Percentiles rank a stretch among this genome's conserved stretches.
Conservation (phyloP, 2,113 vertebrate species). For the Albula glossodonta region DNA sequence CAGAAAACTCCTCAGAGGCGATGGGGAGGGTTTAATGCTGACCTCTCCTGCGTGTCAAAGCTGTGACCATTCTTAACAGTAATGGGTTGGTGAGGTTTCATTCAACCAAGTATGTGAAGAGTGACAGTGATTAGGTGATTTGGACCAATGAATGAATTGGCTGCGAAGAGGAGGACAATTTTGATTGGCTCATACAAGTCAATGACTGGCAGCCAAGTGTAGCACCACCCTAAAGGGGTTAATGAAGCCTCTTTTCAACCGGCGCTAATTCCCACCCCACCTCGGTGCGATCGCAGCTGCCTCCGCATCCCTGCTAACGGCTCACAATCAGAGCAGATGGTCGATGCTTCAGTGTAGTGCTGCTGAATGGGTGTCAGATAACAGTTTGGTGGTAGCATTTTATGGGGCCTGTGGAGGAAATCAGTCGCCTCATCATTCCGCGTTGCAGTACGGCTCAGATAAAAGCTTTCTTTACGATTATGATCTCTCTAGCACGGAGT, state of each 20-base stretch:
- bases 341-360: background rate
- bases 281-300: background rate
- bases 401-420: background rate
- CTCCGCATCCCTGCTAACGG: too few relatives aligned
- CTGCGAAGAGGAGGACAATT: too few relatives aligned
- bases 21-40: background rate
- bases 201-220: too few relatives aligned
- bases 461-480: slow-evolving; percentile 15
- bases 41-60: background rate
- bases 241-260: too few relatives aligned
- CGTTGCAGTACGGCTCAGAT: background rate
- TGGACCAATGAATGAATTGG: too few relatives aligned
- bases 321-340: background rate
- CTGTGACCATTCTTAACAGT: background rate
- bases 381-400: slow-evolving; percentile 10
- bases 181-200: too few relatives aligned
- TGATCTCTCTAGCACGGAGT: too few relatives aligned
- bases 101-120: too few relatives aligned
- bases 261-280: background rate
- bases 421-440: slow-evolving; percentile 19
- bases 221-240: too few relatives aligned
- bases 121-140: too few relatives aligned
- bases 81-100: too few relatives aligned
- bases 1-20: background rate
- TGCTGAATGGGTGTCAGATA: background rate